phyloP scores from a whole-genome alignment of 2,888 invertebrate species.

The Cosmia trapezina region DNA sequence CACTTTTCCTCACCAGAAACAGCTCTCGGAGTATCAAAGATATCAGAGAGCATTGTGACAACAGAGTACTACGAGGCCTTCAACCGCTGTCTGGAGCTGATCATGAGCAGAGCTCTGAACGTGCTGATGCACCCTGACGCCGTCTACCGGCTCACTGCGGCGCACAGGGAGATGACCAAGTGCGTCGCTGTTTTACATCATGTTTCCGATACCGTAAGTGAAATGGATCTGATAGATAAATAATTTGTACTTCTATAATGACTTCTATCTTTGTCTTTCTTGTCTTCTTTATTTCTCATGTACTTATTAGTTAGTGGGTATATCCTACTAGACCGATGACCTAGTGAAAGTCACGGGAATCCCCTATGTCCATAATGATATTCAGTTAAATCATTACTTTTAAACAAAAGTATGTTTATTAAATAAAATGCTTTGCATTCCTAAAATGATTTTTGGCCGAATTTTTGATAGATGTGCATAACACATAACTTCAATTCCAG shows the following conservation, averaged over 20 bases:
- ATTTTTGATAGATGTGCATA: too few species aligned
- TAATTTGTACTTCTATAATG: background rate
- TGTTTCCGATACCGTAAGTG: slow-evolving; percentile 76
- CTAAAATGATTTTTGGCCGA: too few species aligned
- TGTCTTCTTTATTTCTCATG: background rate
- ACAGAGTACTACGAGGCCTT: slow-evolving; percentile 78
- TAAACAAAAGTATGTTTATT: too few species aligned
- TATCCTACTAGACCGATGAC: background rate
- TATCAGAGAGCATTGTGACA: slow-evolving; percentile 74
- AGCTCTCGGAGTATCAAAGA: slow-evolving; percentile 75
- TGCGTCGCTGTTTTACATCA: slow-evolving; percentile 74
- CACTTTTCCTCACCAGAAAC: slow-evolving; percentile 73
- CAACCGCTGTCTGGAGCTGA: slow-evolving; percentile 71
- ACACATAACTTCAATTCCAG: too few species aligned
- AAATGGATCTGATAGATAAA: background rate
- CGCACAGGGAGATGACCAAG: slow-evolving; percentile 69
- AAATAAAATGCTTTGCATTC: too few species aligned
- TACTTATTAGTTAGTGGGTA: background rate
- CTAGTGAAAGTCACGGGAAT: background rate
- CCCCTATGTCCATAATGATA: background rate
- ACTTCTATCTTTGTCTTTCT: background rate
- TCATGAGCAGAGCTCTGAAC: slow-evolving; percentile 75
- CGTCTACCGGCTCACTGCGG: slow-evolving; percentile 73
- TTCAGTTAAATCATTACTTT: too few species aligned
- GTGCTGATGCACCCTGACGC: slow-evolving; percentile 73